Conservation (phyloP, 2,797 vertebrate genomes). For the Ctenosaura bakeri region DNA sequence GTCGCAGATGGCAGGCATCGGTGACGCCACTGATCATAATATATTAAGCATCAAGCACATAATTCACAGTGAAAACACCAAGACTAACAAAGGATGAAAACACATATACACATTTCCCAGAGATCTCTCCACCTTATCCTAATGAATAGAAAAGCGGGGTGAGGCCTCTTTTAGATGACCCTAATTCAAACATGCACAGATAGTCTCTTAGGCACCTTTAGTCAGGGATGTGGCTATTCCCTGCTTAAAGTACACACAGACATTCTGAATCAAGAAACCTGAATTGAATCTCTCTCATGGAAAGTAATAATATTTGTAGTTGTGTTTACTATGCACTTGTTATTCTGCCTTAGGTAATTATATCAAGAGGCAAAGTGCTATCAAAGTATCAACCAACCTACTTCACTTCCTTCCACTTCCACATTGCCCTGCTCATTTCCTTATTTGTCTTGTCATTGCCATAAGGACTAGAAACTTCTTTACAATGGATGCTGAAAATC, state of each 20-base stretch:
- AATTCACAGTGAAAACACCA: no score
- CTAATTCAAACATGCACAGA: no score
- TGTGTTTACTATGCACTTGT: background rate
- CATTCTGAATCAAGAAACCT: background rate
- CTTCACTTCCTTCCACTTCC: background rate
- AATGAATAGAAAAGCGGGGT: no score
- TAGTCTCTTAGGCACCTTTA: background rate
- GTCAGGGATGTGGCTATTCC: background rate
- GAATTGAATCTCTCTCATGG: background rate
- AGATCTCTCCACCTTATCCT: no score
- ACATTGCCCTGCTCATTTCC: background rate
- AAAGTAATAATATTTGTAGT: background rate
- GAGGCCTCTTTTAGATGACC: no score
- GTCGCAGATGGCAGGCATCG: no score
- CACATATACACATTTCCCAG: no score
- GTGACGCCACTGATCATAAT: no score
- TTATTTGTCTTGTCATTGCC: background rate
- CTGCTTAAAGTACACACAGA: background rate
- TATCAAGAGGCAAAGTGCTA: background rate
- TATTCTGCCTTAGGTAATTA: background rate
- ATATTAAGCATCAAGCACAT: no score
- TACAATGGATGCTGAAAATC: background rate
- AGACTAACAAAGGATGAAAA: no score
- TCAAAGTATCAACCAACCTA: background rate
- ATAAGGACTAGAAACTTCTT: background rate